Base-by-base conservation (phyloP, 2,113 vertebrate species). In the Pteronura brasiliensis region DNA sequence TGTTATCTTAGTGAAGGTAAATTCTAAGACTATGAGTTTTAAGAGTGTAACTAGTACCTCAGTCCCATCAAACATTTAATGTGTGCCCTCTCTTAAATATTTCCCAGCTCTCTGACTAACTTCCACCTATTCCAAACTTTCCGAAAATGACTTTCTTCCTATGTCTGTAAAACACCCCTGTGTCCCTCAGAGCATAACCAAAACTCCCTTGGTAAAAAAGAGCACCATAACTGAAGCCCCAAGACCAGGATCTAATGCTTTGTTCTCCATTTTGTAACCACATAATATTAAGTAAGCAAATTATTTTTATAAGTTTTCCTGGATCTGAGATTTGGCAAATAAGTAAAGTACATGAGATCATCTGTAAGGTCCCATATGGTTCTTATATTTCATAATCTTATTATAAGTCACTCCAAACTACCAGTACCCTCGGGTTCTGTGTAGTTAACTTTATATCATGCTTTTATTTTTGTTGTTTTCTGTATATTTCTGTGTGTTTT, bases 261-360 rank as follows among this genome's bases (percentile, higher is more conserved):
- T 61, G 11, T 39, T 86, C 69, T 81, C 4, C 36, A 39, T 71
- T 91, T 36, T 96, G 61, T 67, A 84, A 17, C n/a, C 23, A 85
- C 9, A 72, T 76, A 21, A 44, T 39, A n/a, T 71, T 93, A 90
- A 91, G 21, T 9, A 77, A 72, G 55, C 12, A 59, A 80, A 29
- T 82, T 44, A 52, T 84, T 96, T 93, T 95, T 81, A 34, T 71
- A 85, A 59, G 15, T 90, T 96, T 94, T 86, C 36, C 39, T 93
- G 67, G 18, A 47, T 36, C 59, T 74, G 25, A 92, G 7, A 79
- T 42, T 69, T 96, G 61, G 61, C 83, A 93, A 91, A 87, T 61
- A 84, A 89, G 12, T 34, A 96, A 90, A 91, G 67, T 69, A 90
- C 13, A 88, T 89, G 65, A 82, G 42, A 82, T 74, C 69, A 87